Evolutionary conservation across 2,113 vertebrate genomes (phyloP).

Genomic region (Acanthochromis polyacanthus): DNA sequence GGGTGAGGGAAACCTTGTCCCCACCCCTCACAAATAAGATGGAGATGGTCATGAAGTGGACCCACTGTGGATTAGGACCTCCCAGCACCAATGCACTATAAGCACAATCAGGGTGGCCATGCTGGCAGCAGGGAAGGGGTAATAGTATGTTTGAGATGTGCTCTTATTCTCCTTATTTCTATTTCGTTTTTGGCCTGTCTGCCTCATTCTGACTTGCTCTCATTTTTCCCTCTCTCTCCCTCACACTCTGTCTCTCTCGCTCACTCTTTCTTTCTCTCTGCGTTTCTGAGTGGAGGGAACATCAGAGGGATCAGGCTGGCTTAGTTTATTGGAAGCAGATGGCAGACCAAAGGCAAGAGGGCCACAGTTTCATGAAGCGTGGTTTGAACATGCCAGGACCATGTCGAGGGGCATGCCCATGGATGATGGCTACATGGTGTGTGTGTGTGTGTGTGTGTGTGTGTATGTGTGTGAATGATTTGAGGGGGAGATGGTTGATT

Average conservation of each 20-base stretch:
- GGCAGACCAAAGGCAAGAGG: slow-evolving; percentile 81
- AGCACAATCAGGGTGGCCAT: slow-evolving; percentile 55
- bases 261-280: slow-evolving; percentile 64
- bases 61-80: slow-evolving; percentile 49
- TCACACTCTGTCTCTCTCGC: slow-evolving; percentile 46
- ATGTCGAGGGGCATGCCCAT: slow-evolving; percentile 79
- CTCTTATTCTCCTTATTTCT: slow-evolving; percentile 59
- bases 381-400: slow-evolving; percentile 83
- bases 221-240: slow-evolving; percentile 54
- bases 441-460: slow-evolving; percentile 54
- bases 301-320: slow-evolving; percentile 83
- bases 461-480: slow-evolving; percentile 53
- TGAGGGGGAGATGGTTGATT: slow-evolving; percentile 52
- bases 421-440: slow-evolving; percentile 75
- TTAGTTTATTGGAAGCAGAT: slow-evolving; percentile 83
- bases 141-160: slow-evolving; percentile 55
- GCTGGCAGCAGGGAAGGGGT: slow-evolving; percentile 33
- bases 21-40: slow-evolving; percentile 55
- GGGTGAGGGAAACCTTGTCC: slow-evolving; percentile 47
- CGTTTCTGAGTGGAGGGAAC: slow-evolving; percentile 76
- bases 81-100: slow-evolving; percentile 29
- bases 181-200: slow-evolving; percentile 52
- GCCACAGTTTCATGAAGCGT: slow-evolving; percentile 83
- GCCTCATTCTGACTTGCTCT: slow-evolving; percentile 55
- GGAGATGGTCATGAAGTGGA: slow-evolving; percentile 54